Conservation (phyloP, 2,113 vertebrate species). For the Poeciliopsis occidentalis region DNA sequence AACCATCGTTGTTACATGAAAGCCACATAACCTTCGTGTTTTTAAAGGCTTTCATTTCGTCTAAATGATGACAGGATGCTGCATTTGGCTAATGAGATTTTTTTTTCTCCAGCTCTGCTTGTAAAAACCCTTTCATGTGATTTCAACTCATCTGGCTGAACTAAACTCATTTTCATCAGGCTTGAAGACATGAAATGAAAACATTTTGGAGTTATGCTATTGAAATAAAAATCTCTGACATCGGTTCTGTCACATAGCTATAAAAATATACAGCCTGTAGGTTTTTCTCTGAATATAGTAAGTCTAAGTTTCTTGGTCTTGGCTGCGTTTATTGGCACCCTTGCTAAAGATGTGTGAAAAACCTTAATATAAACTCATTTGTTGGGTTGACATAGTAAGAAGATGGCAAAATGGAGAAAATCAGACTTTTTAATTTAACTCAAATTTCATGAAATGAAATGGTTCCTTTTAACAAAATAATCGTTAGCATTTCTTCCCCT, state of each 20-base stretch:
- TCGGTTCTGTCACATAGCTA: not conserved
- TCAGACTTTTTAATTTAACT: too few relatives aligned
- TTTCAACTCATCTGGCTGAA: slow-evolving; percentile 28
- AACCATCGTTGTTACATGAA: slow-evolving; percentile 22
- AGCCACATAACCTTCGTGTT: slow-evolving; percentile 30
- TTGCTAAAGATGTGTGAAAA: not conserved
- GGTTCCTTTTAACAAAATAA: too few relatives aligned
- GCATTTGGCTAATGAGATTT: slow-evolving; percentile 14
- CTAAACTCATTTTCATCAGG: slow-evolving; percentile 28
- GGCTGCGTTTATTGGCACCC: too few relatives aligned
- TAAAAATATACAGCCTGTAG: not conserved
- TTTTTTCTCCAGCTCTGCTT: slow-evolving; percentile 9
- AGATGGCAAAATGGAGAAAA: not conserved
- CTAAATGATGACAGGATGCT: slow-evolving; percentile 45
- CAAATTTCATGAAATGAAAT: too few relatives aligned
- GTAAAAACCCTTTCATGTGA: slow-evolving; percentile 16
- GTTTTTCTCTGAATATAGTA: not conserved
- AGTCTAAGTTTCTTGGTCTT: not conserved
- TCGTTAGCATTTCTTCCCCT: too few relatives aligned
- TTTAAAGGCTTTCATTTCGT: slow-evolving; percentile 37
- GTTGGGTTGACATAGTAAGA: not conserved
- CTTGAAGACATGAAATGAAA: slow-evolving; percentile 33
- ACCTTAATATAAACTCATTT: not conserved
- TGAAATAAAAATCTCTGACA: slow-evolving; percentile 8
- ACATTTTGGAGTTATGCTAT: slow-evolving; percentile 5